A percentile compares a stretch with the other conserved stretches of the same genome.
Conservation (phyloP, 2,113 vertebrate species). For the Sitta europaea region DNA sequence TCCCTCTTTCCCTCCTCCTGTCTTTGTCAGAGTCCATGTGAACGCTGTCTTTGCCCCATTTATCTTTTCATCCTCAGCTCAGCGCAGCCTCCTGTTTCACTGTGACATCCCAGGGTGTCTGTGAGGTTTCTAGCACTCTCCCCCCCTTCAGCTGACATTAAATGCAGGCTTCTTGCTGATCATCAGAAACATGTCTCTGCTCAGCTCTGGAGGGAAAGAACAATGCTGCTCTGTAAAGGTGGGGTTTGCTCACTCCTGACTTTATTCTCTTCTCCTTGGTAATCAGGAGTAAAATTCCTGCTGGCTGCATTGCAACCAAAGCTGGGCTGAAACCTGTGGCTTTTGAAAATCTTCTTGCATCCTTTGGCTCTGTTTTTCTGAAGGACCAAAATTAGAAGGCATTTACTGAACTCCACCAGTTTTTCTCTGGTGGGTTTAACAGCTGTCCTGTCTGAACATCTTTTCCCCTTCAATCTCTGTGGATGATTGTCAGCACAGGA, state of each 20-base stretch:
- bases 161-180: background rate
- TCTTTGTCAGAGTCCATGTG: background rate
- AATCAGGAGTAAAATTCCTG: background rate
- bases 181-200: background rate
- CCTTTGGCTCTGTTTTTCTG: background rate
- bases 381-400: background rate
- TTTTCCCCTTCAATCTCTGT: background rate
- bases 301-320: background rate
- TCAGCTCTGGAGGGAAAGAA: background rate
- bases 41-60: accelerated
- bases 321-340: background rate
- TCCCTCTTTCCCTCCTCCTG: background rate
- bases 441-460: background rate
- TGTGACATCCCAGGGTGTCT: background rate
- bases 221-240: background rate
- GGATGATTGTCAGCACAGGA: accelerated
- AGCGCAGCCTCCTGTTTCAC: background rate
- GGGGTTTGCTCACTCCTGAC: background rate
- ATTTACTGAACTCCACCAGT: background rate
- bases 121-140: background rate
- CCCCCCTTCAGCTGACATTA: background rate
- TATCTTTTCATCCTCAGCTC: background rate
- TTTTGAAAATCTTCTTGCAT: background rate
- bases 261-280: background rate
- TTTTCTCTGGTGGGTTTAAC: background rate